Percentiles rank a stretch among this genome's conserved stretches.
These are phyloP conservation scores for Drosophila tani DNA, from an alignment of 1,140 invertebrate genomes.

Conservation along the genomic window DNA sequence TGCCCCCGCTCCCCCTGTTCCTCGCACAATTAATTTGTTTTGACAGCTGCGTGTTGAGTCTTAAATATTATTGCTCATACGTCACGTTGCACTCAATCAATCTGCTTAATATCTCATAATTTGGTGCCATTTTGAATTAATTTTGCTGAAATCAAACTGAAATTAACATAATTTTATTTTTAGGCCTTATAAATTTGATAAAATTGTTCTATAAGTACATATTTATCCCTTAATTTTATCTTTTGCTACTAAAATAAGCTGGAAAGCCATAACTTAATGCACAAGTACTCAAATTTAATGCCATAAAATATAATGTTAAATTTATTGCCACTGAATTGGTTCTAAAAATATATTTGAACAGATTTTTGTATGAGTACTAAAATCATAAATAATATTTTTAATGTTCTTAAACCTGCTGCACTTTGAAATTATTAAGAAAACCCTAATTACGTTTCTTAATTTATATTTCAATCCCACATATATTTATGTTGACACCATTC, in stretches of 20 bases:
- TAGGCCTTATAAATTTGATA: neutral
- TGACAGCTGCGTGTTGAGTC: conserved; percentile 39
- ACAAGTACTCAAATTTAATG: neutral
- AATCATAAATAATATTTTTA: neutral
- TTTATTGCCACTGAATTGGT: neutral
- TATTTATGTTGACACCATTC: too few relatives aligned
- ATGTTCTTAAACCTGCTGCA: neutral
- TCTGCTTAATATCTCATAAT: conserved; percentile 12
- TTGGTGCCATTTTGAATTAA: neutral
- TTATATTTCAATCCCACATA: too few relatives aligned
- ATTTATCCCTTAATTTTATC: too few relatives aligned
- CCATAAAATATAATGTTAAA: neutral
- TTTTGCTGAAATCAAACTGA: neutral
- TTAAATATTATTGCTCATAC: conserved; percentile 48
- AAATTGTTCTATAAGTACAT: too few relatives aligned
- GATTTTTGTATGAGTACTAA: neutral
- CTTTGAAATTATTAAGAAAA: neutral
- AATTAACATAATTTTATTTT: neutral
- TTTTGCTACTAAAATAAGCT: neutral
- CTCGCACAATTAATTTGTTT: conserved; percentile 35
- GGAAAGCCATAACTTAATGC: neutral
- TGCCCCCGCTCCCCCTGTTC: neutral
- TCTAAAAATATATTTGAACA: neutral
- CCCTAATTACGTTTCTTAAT: neutral
- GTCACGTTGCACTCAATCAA: conserved; percentile 39